Evolutionary conservation across 2,113 vertebrate species (phyloP), one percentile per base, ranked within the genome.

Genomic region (Smithornis capensis): DNA sequence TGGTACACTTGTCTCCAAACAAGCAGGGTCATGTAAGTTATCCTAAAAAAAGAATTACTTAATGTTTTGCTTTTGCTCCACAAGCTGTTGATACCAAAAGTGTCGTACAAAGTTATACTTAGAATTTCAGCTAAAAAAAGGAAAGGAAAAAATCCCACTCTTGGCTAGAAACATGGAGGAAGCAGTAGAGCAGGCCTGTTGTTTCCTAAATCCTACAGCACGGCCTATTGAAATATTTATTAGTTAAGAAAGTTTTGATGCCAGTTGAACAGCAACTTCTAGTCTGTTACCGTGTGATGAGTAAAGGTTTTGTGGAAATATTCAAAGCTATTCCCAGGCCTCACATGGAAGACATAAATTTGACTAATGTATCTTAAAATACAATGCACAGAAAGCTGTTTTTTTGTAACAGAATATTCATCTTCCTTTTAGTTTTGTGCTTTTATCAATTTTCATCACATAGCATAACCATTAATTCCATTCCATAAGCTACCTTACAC

Each of bases 11-110:
- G 92, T 99, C 99, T 96, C 99, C 99, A 27, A 99, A 98, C 97
- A 99, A 98, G 89, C 98, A 98, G 97, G 97, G 97, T 57, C 99
- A 99, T 97, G 99, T 99, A 97, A 98, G 98, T 94, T 88, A 83
- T 67, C 88, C 47, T 79, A 19, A 77, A 81, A 82, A 59, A 74
- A 9, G 8, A 78, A 40, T 94, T 93, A 59, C 49, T 84, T 62
- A 12, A 76, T 67, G 15, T 83, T 75, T 90, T 5, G 5, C 27
- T 60, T 68, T 57, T 85, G 14, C 25, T 87, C 14, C 27, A 52
- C 19, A 75, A 86, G 33, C 24, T 89, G 35, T 55, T 79, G 55
- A 40, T 71, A 67, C 49, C 53, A 40, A 28, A 92, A 83, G 9
- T 35, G n/a, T 63, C 47, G 19, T 57, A 87, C 59, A 62, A 73